These are phyloP conservation scores for Theodoxus fluviatilis DNA, from an alignment of 2,888 invertebrate genomes.

Conservation along the genomic window DNA sequence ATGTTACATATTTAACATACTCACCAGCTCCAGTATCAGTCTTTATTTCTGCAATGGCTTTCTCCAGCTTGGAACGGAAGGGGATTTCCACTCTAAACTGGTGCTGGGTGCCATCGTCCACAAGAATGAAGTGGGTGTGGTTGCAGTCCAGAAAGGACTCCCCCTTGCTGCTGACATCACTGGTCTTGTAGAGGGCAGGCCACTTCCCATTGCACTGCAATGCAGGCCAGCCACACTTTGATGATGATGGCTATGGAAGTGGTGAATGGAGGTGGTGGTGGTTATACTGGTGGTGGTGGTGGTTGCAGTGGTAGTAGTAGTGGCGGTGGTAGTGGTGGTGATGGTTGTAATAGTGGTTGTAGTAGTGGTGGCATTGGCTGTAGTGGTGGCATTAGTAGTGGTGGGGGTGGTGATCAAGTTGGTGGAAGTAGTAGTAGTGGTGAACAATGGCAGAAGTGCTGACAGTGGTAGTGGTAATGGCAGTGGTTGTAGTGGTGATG, in stretches of 20 bases:
- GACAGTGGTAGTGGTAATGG: neutral
- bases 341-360: neutral
- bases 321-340: neutral
- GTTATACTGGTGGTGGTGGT: neutral
- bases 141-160: constrained; percentile 62
- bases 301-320: neutral
- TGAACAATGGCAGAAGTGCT: neutral
- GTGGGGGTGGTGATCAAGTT: neutral
- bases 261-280: neutral
- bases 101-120: constrained; percentile 63
- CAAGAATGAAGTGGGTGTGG: constrained; percentile 66
- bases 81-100: constrained; percentile 60
- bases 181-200: constrained; percentile 58
- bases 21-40: constrained; percentile 49
- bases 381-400: neutral
- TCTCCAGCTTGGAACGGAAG: constrained; percentile 59
- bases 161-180: constrained; percentile 49
- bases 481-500: neutral
- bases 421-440: neutral
- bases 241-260: neutral
- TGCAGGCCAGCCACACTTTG: too few relatives aligned
- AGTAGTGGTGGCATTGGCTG: neutral
- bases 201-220: constrained; percentile 46
- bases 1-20: too few relatives aligned
- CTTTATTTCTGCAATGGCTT: constrained; percentile 50